phyloP scores from a whole-genome alignment of 2,888 invertebrate genomes.

The Eilema sororculum region DNA sequence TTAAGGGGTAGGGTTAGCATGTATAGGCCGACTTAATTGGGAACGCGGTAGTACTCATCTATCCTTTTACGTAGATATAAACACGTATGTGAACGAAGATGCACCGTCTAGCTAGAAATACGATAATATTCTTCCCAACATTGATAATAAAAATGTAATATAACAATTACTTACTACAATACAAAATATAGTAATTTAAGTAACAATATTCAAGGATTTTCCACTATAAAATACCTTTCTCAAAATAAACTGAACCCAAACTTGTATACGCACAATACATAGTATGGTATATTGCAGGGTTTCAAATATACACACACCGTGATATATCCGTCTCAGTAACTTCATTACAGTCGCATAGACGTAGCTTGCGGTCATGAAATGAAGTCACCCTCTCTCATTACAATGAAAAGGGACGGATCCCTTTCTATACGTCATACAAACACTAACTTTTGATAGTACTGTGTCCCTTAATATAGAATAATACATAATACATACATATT shows the following conservation, averaged over 20 bases:
- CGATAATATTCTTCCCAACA: no score
- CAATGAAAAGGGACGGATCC: slow-evolving; percentile 15
- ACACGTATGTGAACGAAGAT: no score
- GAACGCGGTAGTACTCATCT: no score
- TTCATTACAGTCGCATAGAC: slow-evolving; percentile 19
- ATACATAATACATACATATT: no score
- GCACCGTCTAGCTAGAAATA: no score
- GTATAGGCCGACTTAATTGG: no score
- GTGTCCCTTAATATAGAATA: background rate
- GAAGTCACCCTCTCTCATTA: slow-evolving; percentile 12
- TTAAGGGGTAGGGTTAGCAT: no score
- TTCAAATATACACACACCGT: slow-evolving; percentile 15
- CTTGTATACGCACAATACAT: background rate
- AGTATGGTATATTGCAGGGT: slow-evolving; percentile 4
- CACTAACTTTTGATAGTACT: background rate
- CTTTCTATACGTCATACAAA: background rate
- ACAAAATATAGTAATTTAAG: background rate
- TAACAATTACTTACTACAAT: background rate
- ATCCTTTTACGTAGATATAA: no score
- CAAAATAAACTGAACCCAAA: background rate
- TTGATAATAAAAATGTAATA: no score
- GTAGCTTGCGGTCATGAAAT: slow-evolving; percentile 10
- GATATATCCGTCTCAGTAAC: slow-evolving; percentile 16
- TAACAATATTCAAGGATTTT: background rate
- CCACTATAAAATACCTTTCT: background rate